Evolutionary conservation across 2,888 invertebrate species (phyloP).

Genomic region (Ormyrus thymus): DNA sequence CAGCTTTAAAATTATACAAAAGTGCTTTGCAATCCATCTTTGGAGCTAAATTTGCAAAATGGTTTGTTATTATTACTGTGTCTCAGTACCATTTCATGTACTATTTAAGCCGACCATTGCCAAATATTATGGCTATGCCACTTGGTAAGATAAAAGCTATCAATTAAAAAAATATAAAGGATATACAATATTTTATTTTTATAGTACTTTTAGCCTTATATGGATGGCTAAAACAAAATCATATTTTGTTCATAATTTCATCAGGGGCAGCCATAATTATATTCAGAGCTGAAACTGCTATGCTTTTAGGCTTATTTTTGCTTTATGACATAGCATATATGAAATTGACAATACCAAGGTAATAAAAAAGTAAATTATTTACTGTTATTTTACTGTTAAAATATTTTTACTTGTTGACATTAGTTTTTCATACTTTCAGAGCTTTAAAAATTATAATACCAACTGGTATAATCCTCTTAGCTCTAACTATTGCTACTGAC

Average conservation of each 20-base stretch:
- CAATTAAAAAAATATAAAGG: conserved; percentile 3
- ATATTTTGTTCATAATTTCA: conserved; percentile 85
- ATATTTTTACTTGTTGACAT: background rate
- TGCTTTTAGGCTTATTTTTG: conserved; percentile 90
- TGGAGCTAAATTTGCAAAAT: conserved; percentile 86
- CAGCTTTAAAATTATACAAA: conserved; percentile 84
- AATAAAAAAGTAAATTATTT: conserved; percentile 56
- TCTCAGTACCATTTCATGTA: conserved; percentile 99
- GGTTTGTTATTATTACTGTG: conserved; percentile 89
- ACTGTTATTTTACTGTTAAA: background rate
- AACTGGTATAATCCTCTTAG: conserved; percentile 81
- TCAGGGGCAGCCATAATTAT: conserved; percentile 93
- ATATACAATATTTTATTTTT: conserved; percentile 68
- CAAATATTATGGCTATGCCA: conserved; percentile 95
- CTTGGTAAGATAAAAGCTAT: conserved; percentile 80
- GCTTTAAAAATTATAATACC: conserved; percentile 84
- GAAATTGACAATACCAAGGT: conserved; percentile 83
- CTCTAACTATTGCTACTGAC: conserved; percentile 87
- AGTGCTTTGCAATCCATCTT: conserved; percentile 85
- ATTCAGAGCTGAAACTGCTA: conserved; percentile 91
- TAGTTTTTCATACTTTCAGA: conserved; percentile 75
- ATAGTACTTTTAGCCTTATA: conserved; percentile 90
- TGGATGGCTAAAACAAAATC: conserved; percentile 88
- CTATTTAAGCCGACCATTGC: conserved; percentile 94
- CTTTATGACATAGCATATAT: conserved; percentile 85